Evolutionary conservation across 2,113 vertebrate genomes (phyloP).

Genomic region (Orientallactaga bullata): DNA sequence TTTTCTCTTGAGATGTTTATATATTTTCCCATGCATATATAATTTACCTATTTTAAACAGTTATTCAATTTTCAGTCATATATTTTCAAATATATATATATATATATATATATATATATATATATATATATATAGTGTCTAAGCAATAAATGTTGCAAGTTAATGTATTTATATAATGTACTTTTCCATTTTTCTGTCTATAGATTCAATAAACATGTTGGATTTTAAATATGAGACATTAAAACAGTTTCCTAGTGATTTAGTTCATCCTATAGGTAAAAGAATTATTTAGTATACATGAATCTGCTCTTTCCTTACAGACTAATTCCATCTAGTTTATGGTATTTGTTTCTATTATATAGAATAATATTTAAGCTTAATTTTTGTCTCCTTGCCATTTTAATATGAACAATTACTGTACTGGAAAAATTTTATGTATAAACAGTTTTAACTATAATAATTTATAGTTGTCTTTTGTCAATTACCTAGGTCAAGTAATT

Average conservation of each 20-base stretch:
- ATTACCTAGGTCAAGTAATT: not conserved
- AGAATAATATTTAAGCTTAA: not conserved
- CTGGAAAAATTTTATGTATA: not conserved
- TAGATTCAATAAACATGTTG: not conserved
- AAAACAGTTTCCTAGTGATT: not conserved
- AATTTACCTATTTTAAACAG: not conserved
- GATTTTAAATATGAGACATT: fast-evolving
- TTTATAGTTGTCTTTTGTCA: not conserved
- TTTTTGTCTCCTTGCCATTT: not conserved
- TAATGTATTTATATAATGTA: not conserved
- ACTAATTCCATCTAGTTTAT: not conserved
- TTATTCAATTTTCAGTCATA: not conserved
- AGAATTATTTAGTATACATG: not conserved
- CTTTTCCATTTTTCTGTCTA: not conserved
- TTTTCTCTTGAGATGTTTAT: not conserved
- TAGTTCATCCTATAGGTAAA: not conserved
- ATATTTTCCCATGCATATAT: not conserved
- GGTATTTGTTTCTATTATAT: not conserved
- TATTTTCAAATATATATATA: not conserved
- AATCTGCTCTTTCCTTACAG: not conserved
- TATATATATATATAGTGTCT: not conserved
- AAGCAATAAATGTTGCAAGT: not conserved
- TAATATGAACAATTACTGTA: not conserved
- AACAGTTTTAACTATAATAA: not conserved
- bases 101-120: too few relatives aligned